Evolutionary conservation across 1,140 invertebrate species (phyloP).

Genomic region (Zaprionus ornatus): DNA sequence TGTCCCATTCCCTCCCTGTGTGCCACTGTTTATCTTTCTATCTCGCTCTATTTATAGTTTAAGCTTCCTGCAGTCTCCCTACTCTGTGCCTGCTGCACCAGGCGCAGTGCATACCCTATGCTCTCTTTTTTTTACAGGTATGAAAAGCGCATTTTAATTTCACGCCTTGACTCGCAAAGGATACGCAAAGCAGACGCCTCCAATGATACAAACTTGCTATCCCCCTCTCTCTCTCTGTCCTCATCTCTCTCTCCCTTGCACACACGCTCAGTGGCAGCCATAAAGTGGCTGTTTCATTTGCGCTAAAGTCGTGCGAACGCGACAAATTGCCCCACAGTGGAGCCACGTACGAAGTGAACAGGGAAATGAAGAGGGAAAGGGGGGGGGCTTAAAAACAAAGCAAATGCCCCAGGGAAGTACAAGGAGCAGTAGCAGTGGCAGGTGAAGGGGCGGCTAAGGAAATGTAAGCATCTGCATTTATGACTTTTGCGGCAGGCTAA

Average conservation of each 20-base stretch:
- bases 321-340: constrained; percentile 70
- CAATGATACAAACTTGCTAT: constrained; percentile 18
- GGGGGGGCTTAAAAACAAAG: constrained; percentile 62
- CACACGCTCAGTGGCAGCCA: constrained; percentile 41
- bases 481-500: constrained; percentile 79
- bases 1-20: no score
- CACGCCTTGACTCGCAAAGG: constrained; percentile 54
- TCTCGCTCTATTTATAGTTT: not conserved
- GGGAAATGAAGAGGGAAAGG: not conserved
- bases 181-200: constrained; percentile 26
- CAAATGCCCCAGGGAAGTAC: constrained; percentile 57
- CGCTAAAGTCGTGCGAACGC: constrained; percentile 74
- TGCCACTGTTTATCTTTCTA: not conserved
- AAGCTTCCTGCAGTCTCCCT: not conserved
- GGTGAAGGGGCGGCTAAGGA: constrained; percentile 32
- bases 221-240: not conserved
- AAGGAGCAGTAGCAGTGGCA: not conserved
- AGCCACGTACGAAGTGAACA: not conserved
- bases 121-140: constrained; percentile 13
- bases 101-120: not conserved
- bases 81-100: not conserved
- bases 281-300: constrained; percentile 78
- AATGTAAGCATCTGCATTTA: constrained; percentile 82
- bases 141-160: constrained; percentile 61
- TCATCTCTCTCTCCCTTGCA: not conserved